Evolutionary conservation across 2,888 invertebrate genomes (phyloP).

Genomic region (Oasisia sp.): DNA sequence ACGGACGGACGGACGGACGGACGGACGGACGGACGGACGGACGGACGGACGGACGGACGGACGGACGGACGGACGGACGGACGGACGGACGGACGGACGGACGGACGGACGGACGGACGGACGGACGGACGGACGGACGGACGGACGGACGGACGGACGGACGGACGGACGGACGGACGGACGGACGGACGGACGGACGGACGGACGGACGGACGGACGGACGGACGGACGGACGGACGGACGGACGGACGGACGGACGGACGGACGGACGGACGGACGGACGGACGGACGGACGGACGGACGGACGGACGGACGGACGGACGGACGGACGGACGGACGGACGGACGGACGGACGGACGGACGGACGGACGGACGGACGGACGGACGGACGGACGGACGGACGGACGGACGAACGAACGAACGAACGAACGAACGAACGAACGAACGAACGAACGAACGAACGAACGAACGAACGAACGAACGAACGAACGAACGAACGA

Average conservation of each 20-base stretch:
- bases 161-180: neutral
- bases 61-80: neutral
- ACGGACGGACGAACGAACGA: too few relatives aligned
- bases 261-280: neutral
- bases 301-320: too few relatives aligned
- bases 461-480: neutral
- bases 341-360: neutral
- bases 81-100: neutral
- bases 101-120: too few relatives aligned
- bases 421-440: too few relatives aligned
- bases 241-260: neutral
- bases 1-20: too few relatives aligned
- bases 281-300: too few relatives aligned
- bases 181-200: too few relatives aligned
- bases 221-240: neutral
- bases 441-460: neutral
- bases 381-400: too few relatives aligned
- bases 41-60: neutral
- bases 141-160: neutral
- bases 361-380: neutral
- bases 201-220: too few relatives aligned
- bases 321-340: neutral
- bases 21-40: too few relatives aligned
- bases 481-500: too few relatives aligned
- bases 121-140: too few relatives aligned